Evolutionary conservation across 1,140 invertebrate genomes (phyloP).

Genomic region (Venturia canescens): DNA sequence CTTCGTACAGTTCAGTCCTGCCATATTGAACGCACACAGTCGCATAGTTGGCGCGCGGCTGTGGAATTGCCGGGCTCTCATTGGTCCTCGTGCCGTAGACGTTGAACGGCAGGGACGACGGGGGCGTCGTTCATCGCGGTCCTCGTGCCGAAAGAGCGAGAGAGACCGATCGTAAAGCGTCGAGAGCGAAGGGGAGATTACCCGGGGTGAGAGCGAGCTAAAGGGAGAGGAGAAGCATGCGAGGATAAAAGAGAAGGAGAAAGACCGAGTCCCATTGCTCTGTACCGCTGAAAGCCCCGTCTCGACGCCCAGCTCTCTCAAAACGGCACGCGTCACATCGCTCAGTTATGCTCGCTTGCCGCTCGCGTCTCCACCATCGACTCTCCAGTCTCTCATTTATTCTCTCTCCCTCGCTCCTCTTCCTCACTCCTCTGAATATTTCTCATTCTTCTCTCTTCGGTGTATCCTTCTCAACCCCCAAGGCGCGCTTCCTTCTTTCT

Average conservation of each 20-base stretch:
- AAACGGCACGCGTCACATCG: conserved; percentile 73
- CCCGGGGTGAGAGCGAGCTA: conserved; percentile 15
- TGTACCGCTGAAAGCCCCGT: conserved; percentile 62
- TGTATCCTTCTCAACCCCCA: conserved; percentile 26
- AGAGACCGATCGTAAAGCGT: conserved; percentile 12
- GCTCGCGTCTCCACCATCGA: conserved; percentile 44
- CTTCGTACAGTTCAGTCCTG: conserved; percentile 57
- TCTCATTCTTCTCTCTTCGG: conserved; percentile 43
- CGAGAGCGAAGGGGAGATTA: conserved; percentile 23
- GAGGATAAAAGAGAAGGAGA: conserved; percentile 24
- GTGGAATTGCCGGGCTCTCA: conserved; percentile 49
- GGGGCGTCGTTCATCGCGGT: conserved; percentile 57
- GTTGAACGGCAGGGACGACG: conserved; percentile 59
- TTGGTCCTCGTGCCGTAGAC: conserved; percentile 68
- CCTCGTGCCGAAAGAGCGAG: conserved; percentile 53
- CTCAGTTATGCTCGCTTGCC: conserved; percentile 60
- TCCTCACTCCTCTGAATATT: conserved; percentile 36
- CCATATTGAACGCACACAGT: conserved; percentile 71
- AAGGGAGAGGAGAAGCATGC: neutral
- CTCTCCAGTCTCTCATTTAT: conserved; percentile 32
- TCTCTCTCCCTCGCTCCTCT: conserved; percentile 28
- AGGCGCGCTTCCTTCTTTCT: conserved; percentile 44
- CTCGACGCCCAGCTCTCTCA: conserved; percentile 67
- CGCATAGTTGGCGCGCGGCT: conserved; percentile 53
- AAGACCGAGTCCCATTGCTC: conserved; percentile 52